Conservation (phyloP, 2,797 vertebrate genomes). For the Sylvilagus floridanus region DNA sequence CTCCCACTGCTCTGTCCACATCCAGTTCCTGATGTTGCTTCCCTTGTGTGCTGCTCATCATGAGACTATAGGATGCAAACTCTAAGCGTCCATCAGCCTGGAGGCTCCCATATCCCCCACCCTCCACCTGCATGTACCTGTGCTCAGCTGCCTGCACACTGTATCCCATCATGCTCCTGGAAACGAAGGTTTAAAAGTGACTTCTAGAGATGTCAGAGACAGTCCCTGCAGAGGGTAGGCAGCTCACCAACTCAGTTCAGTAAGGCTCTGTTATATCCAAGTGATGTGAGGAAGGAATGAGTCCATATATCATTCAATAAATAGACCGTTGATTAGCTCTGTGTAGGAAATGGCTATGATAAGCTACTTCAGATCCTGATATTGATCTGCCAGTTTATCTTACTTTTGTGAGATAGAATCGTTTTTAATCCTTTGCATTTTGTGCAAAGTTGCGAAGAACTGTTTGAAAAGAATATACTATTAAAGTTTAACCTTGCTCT, state of each 20-base stretch:
- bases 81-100: not conserved
- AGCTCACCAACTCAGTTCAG: not conserved
- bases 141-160: not conserved
- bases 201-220: not conserved
- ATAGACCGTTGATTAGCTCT: not conserved
- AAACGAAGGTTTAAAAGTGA: not conserved
- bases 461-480: conserved; percentile 27
- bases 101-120: rapidly evolving
- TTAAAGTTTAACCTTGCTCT: not conserved
- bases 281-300: not conserved
- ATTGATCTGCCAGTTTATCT: not conserved
- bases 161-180: not conserved
- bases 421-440: not conserved
- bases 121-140: not conserved
- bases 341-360: not conserved
- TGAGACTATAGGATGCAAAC: not conserved
- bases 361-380: not conserved
- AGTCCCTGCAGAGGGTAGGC: not conserved
- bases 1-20: not conserved
- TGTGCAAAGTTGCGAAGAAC: not conserved
- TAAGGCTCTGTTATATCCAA: not conserved
- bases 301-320: not conserved
- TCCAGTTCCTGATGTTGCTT: not conserved
- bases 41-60: not conserved
- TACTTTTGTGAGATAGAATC: not conserved